phyloP scores from a whole-genome alignment of 2,113 vertebrate genomes.

The Notothenia coriiceps region DNA sequence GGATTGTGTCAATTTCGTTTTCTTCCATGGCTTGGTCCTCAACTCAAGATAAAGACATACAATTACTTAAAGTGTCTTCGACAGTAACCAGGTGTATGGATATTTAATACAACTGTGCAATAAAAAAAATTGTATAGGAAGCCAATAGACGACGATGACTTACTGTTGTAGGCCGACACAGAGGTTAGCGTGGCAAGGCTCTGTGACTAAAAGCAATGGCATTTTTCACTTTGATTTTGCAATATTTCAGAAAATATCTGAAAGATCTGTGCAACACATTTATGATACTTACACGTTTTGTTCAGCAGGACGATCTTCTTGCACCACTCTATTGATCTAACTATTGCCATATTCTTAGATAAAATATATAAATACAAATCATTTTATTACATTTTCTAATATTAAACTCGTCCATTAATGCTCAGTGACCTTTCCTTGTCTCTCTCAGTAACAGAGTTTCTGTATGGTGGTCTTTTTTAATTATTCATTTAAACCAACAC shows the following conservation, averaged over 20 bases:
- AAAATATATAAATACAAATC: not conserved
- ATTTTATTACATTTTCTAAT: not conserved
- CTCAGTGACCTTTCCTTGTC: not conserved
- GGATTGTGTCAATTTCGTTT: not conserved
- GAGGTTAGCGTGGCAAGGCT: too few relatives aligned
- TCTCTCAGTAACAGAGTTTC: not conserved
- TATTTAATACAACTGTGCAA: not conserved
- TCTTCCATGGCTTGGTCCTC: not conserved
- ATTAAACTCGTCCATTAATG: not conserved
- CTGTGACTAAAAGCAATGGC: too few relatives aligned
- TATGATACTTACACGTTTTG: too few relatives aligned
- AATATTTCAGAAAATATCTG: too few relatives aligned
- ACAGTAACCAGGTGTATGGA: not conserved
- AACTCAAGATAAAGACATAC: not conserved
- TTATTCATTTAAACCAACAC: not conserved
- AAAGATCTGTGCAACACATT: too few relatives aligned
- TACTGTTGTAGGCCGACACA: too few relatives aligned
- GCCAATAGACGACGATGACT: not conserved
- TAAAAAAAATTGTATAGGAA: not conserved
- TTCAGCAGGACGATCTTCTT: too few relatives aligned
- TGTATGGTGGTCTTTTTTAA: not conserved
- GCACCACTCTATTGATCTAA: not conserved
- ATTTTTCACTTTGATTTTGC: too few relatives aligned
- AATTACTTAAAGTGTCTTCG: too few relatives aligned
- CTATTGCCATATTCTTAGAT: not conserved